Evolutionary conservation across 2,888 invertebrate species (phyloP).

Genomic region (Microplitis manilae): DNA sequence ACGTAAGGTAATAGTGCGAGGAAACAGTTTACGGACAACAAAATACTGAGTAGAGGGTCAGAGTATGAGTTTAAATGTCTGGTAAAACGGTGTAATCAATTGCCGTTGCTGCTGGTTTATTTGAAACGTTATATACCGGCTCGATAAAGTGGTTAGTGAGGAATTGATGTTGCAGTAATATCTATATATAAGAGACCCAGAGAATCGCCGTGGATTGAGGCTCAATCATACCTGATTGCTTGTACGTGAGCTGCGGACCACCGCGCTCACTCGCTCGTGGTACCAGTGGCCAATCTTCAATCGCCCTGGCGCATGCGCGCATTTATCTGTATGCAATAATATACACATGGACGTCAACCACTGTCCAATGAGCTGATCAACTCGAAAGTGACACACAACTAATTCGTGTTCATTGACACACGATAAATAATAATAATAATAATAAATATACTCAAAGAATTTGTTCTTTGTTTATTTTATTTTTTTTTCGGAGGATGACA

Average conservation of each 20-base stretch:
- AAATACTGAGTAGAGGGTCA: too few species aligned
- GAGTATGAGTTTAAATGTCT: constrained; percentile 6
- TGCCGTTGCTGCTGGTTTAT: constrained; percentile 60
- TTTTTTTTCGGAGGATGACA: constrained; percentile 4
- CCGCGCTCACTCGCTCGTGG: constrained; percentile 25
- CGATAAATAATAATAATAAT: too few species aligned
- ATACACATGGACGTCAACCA: neutral
- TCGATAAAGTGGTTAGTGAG: constrained; percentile 70
- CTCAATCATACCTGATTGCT: constrained; percentile 66
- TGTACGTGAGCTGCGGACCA: constrained; percentile 65
- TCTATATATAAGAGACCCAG: neutral
- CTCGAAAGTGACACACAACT: too few species aligned
- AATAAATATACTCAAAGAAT: neutral
- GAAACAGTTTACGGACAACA: too few species aligned
- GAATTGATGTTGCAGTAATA: neutral
- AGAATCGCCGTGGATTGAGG: constrained; percentile 63
- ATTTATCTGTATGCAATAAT: neutral
- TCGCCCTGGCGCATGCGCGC: constrained; percentile 21
- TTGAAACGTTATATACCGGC: constrained; percentile 57
- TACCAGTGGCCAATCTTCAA: constrained; percentile 24
- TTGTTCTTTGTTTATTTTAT: neutral
- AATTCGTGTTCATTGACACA: neutral
- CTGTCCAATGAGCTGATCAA: too few species aligned
- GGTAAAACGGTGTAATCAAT: constrained; percentile 62
- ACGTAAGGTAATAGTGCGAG: too few species aligned